Evolutionary conservation across 2,797 vertebrate species (phyloP).

Genomic region (Mallotus villosus): DNA sequence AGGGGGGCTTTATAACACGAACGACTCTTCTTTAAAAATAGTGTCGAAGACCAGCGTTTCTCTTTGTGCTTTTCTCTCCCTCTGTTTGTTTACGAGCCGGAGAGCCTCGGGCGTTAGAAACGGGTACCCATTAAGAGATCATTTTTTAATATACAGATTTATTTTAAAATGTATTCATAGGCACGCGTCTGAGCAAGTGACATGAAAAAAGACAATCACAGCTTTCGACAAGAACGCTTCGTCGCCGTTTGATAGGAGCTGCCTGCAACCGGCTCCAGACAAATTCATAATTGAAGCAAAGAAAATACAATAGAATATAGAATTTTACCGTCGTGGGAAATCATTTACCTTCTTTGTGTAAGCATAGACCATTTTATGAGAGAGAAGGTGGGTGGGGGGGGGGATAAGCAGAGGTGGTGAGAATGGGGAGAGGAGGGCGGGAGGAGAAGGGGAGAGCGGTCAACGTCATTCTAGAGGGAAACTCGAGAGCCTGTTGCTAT

Average conservation of each 20-base stretch:
- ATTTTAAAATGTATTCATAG: neutral
- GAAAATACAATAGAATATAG: slow-evolving; percentile 17
- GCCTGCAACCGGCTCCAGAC: neutral
- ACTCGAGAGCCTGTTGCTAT: slow-evolving; percentile 63
- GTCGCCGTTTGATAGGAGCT: no score
- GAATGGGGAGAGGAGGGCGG: slow-evolving; percentile 1
- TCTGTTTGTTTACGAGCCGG: slow-evolving; percentile 18
- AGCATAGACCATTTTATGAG: slow-evolving; percentile 19
- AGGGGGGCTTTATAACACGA: no score
- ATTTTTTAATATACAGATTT: neutral
- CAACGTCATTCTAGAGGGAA: slow-evolving; percentile 50
- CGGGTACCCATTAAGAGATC: neutral
- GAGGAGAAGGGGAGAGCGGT: slow-evolving; percentile 21
- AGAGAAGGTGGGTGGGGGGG: neutral
- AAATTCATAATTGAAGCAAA: slow-evolving; percentile 14
- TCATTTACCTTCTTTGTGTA: slow-evolving; percentile 27
- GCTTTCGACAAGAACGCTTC: neutral
- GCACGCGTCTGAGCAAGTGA: neutral
- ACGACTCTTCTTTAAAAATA: no score
- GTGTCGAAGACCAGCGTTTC: no score
- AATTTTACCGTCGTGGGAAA: slow-evolving; percentile 4
- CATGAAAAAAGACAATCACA: neutral
- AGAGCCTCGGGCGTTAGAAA: slow-evolving; percentile 18
- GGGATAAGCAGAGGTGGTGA: neutral
- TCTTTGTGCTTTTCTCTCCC: neutral